Conservation (phyloP, 1,140 invertebrate species). For the Batillaria attramentaria region DNA sequence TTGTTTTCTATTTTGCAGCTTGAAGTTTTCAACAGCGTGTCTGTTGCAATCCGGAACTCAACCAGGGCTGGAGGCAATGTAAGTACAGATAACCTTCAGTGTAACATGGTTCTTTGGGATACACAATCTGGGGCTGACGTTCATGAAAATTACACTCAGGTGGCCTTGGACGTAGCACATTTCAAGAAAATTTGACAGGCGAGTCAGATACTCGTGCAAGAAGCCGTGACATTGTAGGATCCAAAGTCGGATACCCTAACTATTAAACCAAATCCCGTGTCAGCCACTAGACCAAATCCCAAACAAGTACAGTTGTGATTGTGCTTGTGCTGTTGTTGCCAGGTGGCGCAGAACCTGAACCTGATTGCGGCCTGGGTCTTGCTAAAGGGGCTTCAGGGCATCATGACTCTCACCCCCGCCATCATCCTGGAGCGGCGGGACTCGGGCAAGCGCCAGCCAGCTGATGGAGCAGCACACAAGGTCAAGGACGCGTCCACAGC, state of each 20-base stretch:
- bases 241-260: too few relatives aligned
- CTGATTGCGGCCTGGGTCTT: constrained; percentile 90
- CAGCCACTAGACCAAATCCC: too few relatives aligned
- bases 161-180: too few relatives aligned
- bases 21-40: constrained; percentile 87
- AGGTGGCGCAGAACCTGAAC: constrained; percentile 84
- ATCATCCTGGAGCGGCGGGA: constrained; percentile 66
- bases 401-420: constrained; percentile 67
- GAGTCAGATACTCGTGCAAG: too few relatives aligned
- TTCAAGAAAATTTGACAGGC: too few relatives aligned
- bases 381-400: constrained; percentile 85
- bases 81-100: too few relatives aligned
- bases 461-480: constrained; percentile 40
- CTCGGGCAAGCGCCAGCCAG: constrained; percentile 43
- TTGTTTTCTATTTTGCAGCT: constrained; percentile 68
- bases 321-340: not conserved
- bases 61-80: constrained; percentile 90
- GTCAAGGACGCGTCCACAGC: constrained; percentile 31
- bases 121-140: too few relatives aligned
- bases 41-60: constrained; percentile 85
- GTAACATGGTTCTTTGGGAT: too few relatives aligned
- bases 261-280: too few relatives aligned
- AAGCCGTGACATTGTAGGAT: too few relatives aligned
- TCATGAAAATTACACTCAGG: too few relatives aligned
- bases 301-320: not conserved